Conservation (phyloP, 2,113 vertebrate genomes). For the Ia io region DNA sequence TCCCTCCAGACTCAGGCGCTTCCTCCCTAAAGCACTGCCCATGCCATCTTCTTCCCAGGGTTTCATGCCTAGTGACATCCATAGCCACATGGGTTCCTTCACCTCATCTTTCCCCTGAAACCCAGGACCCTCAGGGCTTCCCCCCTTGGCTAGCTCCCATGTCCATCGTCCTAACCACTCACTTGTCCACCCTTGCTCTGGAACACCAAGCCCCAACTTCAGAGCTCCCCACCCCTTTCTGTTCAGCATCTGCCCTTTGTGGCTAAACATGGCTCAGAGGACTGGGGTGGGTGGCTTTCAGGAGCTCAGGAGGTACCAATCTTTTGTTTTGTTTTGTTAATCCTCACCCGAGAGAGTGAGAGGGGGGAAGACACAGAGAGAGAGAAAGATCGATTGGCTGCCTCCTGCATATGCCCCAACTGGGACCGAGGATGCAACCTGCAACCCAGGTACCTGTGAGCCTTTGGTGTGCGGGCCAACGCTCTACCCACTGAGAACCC, state of each 20-base stretch:
- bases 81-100: background rate
- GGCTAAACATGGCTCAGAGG: background rate
- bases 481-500: too few species aligned
- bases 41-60: background rate
- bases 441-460: too few species aligned
- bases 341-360: too few species aligned
- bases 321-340: background rate
- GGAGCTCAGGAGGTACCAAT: background rate
- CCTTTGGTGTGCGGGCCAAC: too few species aligned
- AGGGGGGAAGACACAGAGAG: too few species aligned
- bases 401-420: too few species aligned
- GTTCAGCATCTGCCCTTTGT: background rate
- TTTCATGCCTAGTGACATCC: background rate
- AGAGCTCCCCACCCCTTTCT: background rate
- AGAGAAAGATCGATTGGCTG: too few species aligned
- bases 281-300: background rate
- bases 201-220: fast-evolving
- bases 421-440: too few species aligned
- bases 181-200: background rate
- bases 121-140: background rate
- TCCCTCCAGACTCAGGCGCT: background rate
- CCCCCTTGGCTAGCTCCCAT: background rate
- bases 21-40: background rate
- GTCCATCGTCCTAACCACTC: background rate
- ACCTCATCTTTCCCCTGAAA: background rate